Conservation (phyloP, 2,888 invertebrate species). For the Phania funesta region DNA sequence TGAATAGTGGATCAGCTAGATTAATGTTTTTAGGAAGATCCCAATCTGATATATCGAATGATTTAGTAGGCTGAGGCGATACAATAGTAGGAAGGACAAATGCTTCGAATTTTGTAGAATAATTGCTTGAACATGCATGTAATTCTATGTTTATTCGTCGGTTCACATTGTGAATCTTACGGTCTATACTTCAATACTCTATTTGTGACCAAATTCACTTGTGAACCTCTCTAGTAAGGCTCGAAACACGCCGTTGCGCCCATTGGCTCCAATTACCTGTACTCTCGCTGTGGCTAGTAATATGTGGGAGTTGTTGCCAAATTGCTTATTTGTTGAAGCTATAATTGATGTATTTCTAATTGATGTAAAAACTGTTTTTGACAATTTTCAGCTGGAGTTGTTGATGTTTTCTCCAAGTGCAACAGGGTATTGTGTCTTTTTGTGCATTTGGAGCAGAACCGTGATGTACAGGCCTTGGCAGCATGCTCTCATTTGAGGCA, state of each 20-base stretch:
- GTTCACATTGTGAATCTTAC: background rate
- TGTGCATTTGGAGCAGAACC: background rate
- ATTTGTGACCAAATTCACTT: no score
- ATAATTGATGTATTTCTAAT: background rate
- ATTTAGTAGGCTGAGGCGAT: background rate
- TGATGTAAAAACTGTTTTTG: background rate
- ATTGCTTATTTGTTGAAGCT: background rate
- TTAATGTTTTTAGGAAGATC: conserved; percentile 3
- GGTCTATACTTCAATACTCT: background rate
- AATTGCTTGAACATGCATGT: no score
- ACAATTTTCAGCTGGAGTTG: background rate
- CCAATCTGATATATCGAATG: background rate
- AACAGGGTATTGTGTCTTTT: conserved; percentile 1
- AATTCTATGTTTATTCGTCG: background rate
- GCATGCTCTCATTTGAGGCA: background rate
- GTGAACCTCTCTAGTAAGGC: background rate
- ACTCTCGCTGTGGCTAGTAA: background rate
- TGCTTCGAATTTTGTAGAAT: background rate
- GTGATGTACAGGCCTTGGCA: background rate
- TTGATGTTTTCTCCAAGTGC: background rate
- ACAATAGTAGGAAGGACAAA: background rate
- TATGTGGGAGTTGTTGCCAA: background rate
- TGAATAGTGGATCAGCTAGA: background rate
- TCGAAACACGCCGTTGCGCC: background rate
- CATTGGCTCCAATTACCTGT: background rate